Evolutionary conservation across 1,140 invertebrate species (phyloP), one percentile per base, ranked within the genome.

Genomic region (Littorina saxatilis): DNA sequence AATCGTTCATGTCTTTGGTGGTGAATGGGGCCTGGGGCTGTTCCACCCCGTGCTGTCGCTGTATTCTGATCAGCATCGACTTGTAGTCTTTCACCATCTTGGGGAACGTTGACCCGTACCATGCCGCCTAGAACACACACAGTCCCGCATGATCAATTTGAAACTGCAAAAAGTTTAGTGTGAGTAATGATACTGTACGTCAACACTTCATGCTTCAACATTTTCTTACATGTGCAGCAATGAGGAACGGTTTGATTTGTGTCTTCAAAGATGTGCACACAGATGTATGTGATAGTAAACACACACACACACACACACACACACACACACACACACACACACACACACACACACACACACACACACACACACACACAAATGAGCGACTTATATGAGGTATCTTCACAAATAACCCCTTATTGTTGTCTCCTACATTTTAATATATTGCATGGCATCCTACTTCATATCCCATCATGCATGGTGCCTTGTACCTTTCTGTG

Each of bases 61-160:
- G 90, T 39, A 91, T 87, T 39, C 86, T 63, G n/a, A 63, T 80
- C 73, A 92, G 61, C 68, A 87, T 85, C 5, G 84, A 79, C 79
- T 90, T 91, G 84, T 91, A 92, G 37, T 91, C 89, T 39, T 73
- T 87, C 4, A 89, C 86, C 83, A 90, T 86, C 73, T 87, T 87
- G 15, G 74, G 66, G 77, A 88, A 91, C 17, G 80, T 87, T n/a
- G 87, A 84, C n/a, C 88, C 88, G 83, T 87, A 84, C 83, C 85
- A 89, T 15, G 74, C 74, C 50, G 88, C 90, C 91, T 90, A 80
- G 23, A 86, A n/a, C n/a, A 73, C 39, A 47, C n/a, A n/a, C 11
- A 23, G 50, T 13, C 50, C 50, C 11, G 50, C 50, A 52, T 23
- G 23, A 52, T 23, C 50, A 52, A 23, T 52, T 52, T 52, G 23